Percentiles rank a stretch among this genome's conserved stretches.
These are phyloP conservation scores for Oostethus manadensis DNA, from an alignment of 2,113 vertebrate genomes.

Conservation along the genomic window DNA sequence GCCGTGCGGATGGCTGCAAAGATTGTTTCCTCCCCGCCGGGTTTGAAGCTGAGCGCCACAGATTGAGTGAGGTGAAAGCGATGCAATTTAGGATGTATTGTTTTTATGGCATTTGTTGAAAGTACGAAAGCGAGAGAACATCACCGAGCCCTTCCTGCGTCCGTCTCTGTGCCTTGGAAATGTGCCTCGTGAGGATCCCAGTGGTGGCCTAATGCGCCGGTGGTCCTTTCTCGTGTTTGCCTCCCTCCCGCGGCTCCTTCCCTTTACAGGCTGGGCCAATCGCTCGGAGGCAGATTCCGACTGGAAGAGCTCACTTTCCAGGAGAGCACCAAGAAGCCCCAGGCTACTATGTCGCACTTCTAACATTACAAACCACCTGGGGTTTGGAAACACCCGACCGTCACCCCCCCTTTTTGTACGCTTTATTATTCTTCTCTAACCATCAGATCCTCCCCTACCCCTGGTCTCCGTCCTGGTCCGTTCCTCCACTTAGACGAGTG, in stretches of 20 bases:
- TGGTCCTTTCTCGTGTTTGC: conserved; percentile 6
- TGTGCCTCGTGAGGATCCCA: conserved; percentile 19
- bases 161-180: too few relatives aligned
- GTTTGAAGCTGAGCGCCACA: background rate
- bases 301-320: conserved; percentile 55
- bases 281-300: conserved; percentile 52
- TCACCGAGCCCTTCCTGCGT: background rate
- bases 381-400: conserved; percentile 37
- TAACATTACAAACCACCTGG: conserved; percentile 55
- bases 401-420: conserved; percentile 15
- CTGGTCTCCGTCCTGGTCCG: background rate
- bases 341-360: conserved; percentile 49
- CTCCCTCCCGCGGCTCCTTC: conserved; percentile 4
- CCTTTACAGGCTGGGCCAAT: conserved; percentile 33
- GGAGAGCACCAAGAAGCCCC: conserved; percentile 45
- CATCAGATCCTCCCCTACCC: too few relatives aligned
- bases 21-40: background rate
- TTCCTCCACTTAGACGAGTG: conserved; percentile 7
- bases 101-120: background rate
- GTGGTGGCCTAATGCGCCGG: conserved; percentile 16
- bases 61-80: background rate
- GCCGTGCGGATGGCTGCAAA: background rate
- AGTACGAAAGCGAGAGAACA: conserved; percentile 7
- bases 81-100: background rate
- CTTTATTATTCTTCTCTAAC: background rate